These are phyloP conservation scores for Lepidurus packardi DNA, from an alignment of 1,140 invertebrate genomes.

Conservation along the genomic window DNA sequence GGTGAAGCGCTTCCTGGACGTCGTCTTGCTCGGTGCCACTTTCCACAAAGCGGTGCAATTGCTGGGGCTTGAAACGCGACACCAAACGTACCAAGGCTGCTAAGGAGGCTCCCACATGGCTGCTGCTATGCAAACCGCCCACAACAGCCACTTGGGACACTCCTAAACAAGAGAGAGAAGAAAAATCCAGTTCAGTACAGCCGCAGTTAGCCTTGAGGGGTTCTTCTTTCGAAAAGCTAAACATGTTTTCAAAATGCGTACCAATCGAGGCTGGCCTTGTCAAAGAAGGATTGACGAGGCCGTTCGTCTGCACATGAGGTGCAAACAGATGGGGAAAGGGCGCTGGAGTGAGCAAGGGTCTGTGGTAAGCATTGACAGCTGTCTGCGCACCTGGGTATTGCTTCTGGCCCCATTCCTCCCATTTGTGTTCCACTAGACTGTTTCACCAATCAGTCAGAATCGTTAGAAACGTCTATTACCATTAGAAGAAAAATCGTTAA, in stretches of 20 bases:
- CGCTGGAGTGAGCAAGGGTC: background rate
- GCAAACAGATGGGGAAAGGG: background rate
- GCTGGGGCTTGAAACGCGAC: slow-evolving; percentile 17
- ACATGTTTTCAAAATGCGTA: background rate
- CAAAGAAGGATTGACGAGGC: slow-evolving; percentile 6
- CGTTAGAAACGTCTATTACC: background rate
- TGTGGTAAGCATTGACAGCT: background rate
- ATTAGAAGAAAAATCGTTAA: background rate
- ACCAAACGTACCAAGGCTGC: background rate
- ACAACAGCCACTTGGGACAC: background rate
- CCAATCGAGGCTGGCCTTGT: slow-evolving; percentile 7
- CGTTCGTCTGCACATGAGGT: background rate
- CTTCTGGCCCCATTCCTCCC: background rate
- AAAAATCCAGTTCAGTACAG: background rate
- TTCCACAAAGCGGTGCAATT: slow-evolving; percentile 28
- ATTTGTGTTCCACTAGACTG: background rate
- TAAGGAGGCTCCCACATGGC: background rate
- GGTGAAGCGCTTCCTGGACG: background rate
- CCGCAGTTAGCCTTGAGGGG: background rate
- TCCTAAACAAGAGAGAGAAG: background rate
- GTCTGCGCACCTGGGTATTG: background rate
- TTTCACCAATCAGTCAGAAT: background rate
- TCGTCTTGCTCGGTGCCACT: slow-evolving; percentile 22
- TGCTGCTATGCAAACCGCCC: slow-evolving; percentile 26
- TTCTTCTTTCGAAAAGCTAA: background rate